Evolutionary conservation across 2,888 invertebrate species (phyloP).

Genomic region (Aphodius sticticus): DNA sequence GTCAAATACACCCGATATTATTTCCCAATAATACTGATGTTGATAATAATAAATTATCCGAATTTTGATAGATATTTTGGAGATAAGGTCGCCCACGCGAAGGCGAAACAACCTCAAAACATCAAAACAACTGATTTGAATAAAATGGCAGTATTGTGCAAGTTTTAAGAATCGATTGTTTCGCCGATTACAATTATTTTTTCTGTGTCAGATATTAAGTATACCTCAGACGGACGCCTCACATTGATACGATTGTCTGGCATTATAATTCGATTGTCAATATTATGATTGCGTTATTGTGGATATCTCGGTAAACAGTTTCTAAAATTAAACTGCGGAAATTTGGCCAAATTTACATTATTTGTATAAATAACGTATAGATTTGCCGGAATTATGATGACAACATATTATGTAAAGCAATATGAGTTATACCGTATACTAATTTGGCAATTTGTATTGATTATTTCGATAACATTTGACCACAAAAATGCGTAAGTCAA

Average conservation of each 20-base stretch:
- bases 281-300: background rate
- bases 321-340: background rate
- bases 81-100: background rate
- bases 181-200: background rate
- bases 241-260: background rate
- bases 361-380: no score
- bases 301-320: background rate
- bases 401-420: no score
- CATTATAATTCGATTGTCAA: background rate
- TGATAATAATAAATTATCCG: background rate
- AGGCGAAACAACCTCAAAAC: constrained; percentile 15
- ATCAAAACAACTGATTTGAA: constrained; percentile 20
- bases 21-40: background rate
- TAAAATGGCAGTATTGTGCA: background rate
- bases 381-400: no score
- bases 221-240: background rate
- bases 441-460: no score
- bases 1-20: background rate
- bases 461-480: no score
- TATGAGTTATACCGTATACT: no score
- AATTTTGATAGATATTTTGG: background rate
- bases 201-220: background rate
- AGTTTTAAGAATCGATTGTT: background rate
- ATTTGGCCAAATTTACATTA: background rate
- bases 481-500: no score